Conservation (phyloP, 1,140 invertebrate genomes). For the Orius insidiosus region DNA sequence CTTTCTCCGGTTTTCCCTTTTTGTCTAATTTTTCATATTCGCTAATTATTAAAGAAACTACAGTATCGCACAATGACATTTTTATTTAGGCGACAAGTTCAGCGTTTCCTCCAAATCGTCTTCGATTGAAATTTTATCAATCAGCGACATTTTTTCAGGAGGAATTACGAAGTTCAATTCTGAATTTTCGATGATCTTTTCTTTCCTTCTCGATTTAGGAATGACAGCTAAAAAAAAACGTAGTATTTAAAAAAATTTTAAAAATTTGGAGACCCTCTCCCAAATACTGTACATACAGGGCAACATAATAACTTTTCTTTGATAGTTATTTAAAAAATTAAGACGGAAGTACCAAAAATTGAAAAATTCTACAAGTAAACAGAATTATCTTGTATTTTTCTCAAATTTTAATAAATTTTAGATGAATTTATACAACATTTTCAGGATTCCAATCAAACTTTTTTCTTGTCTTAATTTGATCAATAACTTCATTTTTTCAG, state of each 20-base stretch:
- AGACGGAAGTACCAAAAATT: too few species aligned
- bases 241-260: too few species aligned
- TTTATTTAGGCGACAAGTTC: slow-evolving; percentile 22
- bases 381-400: too few species aligned
- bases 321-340: too few species aligned
- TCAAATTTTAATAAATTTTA: too few species aligned
- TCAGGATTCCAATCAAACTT: slow-evolving; percentile 60
- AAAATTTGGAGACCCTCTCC: too few species aligned
- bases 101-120: slow-evolving; percentile 60
- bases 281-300: too few species aligned
- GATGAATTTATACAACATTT: slow-evolving; percentile 20
- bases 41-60: background rate
- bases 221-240: slow-evolving; percentile 41
- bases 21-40: slow-evolving; percentile 14
- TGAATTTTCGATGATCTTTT: slow-evolving; percentile 48
- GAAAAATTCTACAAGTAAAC: too few species aligned
- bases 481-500: slow-evolving; percentile 37
- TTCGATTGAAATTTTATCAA: slow-evolving; percentile 34
- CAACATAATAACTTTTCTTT: too few species aligned
- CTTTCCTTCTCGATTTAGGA: slow-evolving; percentile 43
- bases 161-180: slow-evolving; percentile 43
- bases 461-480: slow-evolving; percentile 29
- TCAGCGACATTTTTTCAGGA: slow-evolving; percentile 32
- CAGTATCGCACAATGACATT: slow-evolving; percentile 11
- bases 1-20: slow-evolving; percentile 16